Base-by-base conservation (phyloP, 2,888 invertebrate genomes). In the Muschampia plurimacula region DNA sequence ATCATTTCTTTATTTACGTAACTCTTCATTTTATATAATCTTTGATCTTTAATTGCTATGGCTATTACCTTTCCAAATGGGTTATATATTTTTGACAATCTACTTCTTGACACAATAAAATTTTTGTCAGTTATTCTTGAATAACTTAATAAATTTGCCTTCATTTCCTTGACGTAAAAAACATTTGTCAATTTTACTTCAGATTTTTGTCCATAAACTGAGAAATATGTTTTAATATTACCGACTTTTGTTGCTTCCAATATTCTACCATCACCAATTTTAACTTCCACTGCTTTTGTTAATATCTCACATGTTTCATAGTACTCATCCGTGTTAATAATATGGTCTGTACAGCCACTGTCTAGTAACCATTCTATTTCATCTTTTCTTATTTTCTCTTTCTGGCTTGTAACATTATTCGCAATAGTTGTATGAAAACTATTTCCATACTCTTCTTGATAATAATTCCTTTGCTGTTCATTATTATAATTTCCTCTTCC, bases 311-410 rank as follows among this genome's bases (percentile, higher is more conserved):
- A 46, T n/a, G 13, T 49, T 4, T 49, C 49, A 49, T n/a, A 49
- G 4, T 49, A 49, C 1, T n/a, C n/a, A 49, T 49, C 49, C 13
- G 49, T 49, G n/a, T 49, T 49, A 49, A 49, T 49, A 49, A 49
- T 49, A 4, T 49, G 49, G n/a, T 49, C 49, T n/a, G 49, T 49
- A 6, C 49, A 49, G 3, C 49, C 49, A 49, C 49, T 49, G n/a
- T 49, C 49, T 49, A 49, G n/a, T n/a, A 49, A n/a, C 49, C 49
- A 49, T n/a, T 49, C n/a, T 49, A 49, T 49, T 6, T 49, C n/a
- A 49, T 49, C n/a, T n/a, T n/a, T 49, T 5, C n/a, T 49, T n/a
- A 49, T 49, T n/a, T n/a, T 49, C 7, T n/a, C n/a, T 49, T 49
- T 49, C 49, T 4, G n/a, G 5, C n/a, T 22, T 22, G 22, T 22